Evolutionary conservation across 1,140 invertebrate genomes (phyloP).

Genomic region (Drosophila jambulina): DNA sequence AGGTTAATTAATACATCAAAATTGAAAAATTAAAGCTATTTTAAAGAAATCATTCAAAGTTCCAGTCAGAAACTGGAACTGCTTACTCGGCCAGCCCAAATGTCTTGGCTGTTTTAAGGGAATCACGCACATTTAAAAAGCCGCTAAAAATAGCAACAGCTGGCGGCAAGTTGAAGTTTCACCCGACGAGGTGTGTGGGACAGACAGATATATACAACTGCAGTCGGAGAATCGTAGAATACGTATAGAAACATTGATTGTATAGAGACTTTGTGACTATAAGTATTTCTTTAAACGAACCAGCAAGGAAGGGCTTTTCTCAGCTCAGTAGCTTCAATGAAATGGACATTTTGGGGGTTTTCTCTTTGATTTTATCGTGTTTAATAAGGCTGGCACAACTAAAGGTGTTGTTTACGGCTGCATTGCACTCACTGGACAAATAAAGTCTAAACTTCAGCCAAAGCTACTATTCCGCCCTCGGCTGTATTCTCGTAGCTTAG

Average conservation of each 20-base stretch:
- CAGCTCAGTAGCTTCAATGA: not conserved
- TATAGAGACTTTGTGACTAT: not conserved
- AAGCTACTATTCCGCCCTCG: not conserved
- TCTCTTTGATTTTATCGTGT: not conserved
- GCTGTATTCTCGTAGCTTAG: constrained; percentile 1
- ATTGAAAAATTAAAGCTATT: not conserved
- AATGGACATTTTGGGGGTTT: not conserved
- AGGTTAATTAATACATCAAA: not conserved
- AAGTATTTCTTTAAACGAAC: not conserved
- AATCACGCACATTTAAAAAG: constrained; percentile 38
- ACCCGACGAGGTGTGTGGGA: constrained; percentile 23
- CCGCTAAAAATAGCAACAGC: constrained; percentile 69
- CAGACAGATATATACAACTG: constrained; percentile 10
- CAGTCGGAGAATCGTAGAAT: not conserved
- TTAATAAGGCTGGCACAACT: not conserved
- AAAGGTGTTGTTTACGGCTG: not conserved
- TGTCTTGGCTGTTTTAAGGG: not conserved
- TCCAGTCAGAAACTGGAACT: not conserved
- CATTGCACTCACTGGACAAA: not conserved
- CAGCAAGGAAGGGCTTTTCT: not conserved
- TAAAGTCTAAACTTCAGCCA: not conserved
- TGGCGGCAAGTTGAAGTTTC: constrained; percentile 62
- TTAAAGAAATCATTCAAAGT: not conserved
- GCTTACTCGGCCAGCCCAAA: constrained; percentile 1
- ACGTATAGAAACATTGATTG: not conserved